These are phyloP conservation scores for Cyphomyrus plagiostoma DNA, from an alignment of 2,113 vertebrate genomes.

Conservation along the genomic window DNA sequence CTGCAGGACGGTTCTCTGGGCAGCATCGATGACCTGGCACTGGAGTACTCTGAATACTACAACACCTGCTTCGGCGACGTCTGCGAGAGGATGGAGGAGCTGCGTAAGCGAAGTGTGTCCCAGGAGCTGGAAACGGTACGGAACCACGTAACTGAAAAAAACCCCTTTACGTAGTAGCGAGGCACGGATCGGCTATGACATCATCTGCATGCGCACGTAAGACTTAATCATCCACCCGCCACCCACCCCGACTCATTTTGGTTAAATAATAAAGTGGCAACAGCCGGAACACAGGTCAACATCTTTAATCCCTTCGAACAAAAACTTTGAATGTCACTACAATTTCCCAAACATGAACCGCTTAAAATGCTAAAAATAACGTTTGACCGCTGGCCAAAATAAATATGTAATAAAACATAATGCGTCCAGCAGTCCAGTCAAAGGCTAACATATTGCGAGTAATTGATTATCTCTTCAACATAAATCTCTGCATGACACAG, in stretches of 20 bases:
- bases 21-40: conserved; percentile 84
- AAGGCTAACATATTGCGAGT: neutral
- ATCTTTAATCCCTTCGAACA: neutral
- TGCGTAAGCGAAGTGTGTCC: conserved; percentile 78
- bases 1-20: conserved; percentile 87
- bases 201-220: neutral
- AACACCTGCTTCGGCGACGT: conserved; percentile 85
- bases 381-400: neutral
- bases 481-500: neutral
- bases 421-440: neutral
- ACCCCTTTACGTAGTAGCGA: neutral
- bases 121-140: conserved; percentile 81
- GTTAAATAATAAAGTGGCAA: neutral
- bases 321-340: neutral
- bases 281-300: neutral
- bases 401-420: neutral
- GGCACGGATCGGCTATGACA: neutral
- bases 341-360: neutral
- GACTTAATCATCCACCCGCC: neutral
- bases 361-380: neutral
- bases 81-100: conserved; percentile 91
- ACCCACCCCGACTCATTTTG: neutral
- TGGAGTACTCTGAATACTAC: conserved; percentile 92
- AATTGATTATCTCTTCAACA: neutral
- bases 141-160: neutral